Conservation (phyloP, 2,888 invertebrate species). For the Limnephilus auricula region DNA sequence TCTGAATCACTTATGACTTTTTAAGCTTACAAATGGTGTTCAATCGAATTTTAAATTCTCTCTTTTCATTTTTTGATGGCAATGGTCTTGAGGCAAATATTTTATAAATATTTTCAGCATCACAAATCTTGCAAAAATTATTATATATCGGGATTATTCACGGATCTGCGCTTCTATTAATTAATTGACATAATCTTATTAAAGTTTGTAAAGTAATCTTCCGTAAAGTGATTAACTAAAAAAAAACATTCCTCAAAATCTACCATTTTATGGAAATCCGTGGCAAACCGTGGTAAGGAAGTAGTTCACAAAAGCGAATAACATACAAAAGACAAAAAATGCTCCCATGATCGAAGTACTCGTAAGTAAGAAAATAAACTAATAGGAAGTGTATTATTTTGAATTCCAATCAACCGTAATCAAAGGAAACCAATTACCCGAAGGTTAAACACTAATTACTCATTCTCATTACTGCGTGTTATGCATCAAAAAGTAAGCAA, state of each 20-base stretch:
- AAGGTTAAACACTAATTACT: constrained; percentile 6
- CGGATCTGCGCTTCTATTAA: no score
- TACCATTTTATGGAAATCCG: not conserved
- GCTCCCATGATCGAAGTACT: no score
- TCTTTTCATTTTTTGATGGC: no score
- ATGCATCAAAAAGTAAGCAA: not conserved
- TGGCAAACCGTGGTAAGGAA: not conserved
- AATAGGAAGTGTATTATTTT: not conserved
- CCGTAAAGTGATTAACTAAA: not conserved
- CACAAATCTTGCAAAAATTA: no score
- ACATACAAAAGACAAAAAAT: not conserved
- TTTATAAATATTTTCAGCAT: no score
- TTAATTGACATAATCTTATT: no score
- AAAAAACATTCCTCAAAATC: not conserved
- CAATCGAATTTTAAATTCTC: no score
- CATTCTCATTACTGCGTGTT: not conserved
- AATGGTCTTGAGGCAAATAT: no score
- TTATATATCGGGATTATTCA: no score
- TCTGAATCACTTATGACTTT: no score
- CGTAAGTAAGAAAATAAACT: not conserved
- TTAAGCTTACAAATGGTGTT: no score
- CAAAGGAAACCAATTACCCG: constrained; percentile 48
- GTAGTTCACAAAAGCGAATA: not conserved
- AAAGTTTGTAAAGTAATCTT: no score
- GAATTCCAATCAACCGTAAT: not conserved